phyloP scores from a whole-genome alignment of 2,113 vertebrate species.

The Erythrocercus mccallii region DNA sequence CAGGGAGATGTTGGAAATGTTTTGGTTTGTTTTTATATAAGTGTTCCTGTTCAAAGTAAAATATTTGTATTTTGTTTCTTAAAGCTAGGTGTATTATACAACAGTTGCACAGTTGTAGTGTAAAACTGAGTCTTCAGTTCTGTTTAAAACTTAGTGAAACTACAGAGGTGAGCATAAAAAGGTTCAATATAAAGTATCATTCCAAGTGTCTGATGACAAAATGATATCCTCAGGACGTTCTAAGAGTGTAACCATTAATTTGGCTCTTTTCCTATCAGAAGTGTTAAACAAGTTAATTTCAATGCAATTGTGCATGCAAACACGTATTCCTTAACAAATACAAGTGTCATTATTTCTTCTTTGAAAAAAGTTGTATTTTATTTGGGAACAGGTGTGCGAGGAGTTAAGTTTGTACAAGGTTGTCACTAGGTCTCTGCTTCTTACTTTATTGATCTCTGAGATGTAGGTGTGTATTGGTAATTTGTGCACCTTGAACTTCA shows the following conservation, averaged over 20 bases:
- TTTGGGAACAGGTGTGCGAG: not conserved
- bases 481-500: not conserved
- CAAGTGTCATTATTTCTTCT: not conserved
- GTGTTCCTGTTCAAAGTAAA: not conserved
- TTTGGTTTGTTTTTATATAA: not conserved
- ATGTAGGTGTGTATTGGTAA: not conserved
- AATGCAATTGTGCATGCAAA: not conserved
- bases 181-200: not conserved
- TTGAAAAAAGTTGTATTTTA: not conserved
- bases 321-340: not conserved
- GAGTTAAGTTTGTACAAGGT: not conserved
- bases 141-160: not conserved
- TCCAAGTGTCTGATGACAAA: not conserved
- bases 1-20: not conserved
- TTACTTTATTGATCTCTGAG: not conserved
- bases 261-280: not conserved
- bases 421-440: not conserved
- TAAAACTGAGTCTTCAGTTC: not conserved
- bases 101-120: not conserved
- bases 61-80: not conserved
- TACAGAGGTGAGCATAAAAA: not conserved
- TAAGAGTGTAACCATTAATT: not conserved
- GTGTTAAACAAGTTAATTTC: not conserved
- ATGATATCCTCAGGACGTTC: fast-evolving
- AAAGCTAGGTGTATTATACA: not conserved